Base-by-base conservation (phyloP, 2,797 vertebrate species). In the Euthynnus affinis region DNA sequence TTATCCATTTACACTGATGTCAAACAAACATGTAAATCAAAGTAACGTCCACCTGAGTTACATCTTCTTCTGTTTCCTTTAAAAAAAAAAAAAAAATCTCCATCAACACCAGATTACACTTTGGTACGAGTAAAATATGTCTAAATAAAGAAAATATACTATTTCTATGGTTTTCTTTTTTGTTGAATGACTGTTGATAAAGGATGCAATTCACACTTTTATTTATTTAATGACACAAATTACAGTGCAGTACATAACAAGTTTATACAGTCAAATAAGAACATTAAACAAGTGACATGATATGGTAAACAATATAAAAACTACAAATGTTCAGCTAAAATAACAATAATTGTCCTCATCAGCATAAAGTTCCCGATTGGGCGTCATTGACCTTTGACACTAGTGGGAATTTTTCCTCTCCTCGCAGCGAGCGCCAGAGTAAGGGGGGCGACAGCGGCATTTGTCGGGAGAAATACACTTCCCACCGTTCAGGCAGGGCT, bases 391-490 rank as follows among this genome's bases (percentile, higher is more conserved):
- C 80, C 76, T 84, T 18, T 59, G 56, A 82, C 73, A n/a, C 85
- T 91, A 93, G 75, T 89, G 70, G 57, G 34, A 64, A 67, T 94
- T 94, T 29, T 91, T 96, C 83, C 91, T 96, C 83, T 96, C 95
- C 48, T 94, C 93, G 9, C 96, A 97, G 79, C 84, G 96, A 1
- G 88, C 89, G 60, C 96, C 96, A 6, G 92, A 95, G 89, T 93
- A 96, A 0, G 87, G 92, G 44, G 84, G 80, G 4, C 94, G 96
- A 73, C 96, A 97, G 76, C 95, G 93, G 66, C 97, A 98, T 57
- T 94, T 93, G 1, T 96, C 85, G 0, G 97, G 96, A 56, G 96
- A 95, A 71, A 97, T 88, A 66, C 97, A 97, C 89, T 97, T 97
- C 25, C 96, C 96, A 82, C 96, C 96, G 0, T 96, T 95, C 46